Evolutionary conservation across 2,113 vertebrate species (phyloP), one percentile per base, ranked within the genome.

Genomic region (Pardalotus punctatus): DNA sequence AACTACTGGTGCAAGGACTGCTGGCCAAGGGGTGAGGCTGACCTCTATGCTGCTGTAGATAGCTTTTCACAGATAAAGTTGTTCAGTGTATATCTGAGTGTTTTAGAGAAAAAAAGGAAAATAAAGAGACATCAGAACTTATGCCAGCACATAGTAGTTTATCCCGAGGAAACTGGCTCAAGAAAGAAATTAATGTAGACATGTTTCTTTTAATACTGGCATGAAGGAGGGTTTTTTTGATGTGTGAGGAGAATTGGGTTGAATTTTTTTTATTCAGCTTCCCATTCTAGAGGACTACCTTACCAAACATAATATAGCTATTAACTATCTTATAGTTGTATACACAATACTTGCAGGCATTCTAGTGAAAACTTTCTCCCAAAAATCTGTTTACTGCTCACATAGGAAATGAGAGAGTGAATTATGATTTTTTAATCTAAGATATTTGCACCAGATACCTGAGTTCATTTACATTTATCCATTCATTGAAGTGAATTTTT

Each of bases 381-480:
- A 45, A 35, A 86, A 88, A 48, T 56, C 56, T 54, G 19, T 82
- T 95, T 94, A 53, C 27, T 79, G 25, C 19, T 91, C 54, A 70
- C 33, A 79, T 31, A 36, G 14, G 28, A 94, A 85, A 85, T 89
- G 40, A 81, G 22, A 76, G 13, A 72, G 36, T 65, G 91, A 79
- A 94, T 69, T 35, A 65, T 70, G 29, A 87, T 90, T 80, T 88
- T 94, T 89, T 94, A 82, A 85, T 91, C 35, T 73, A 56, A 85
- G 12, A 29, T 88, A 28, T 53, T 82, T 84, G 5, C 61, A 91
- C 27, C 16, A 86, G 54, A 80, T 70, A 79, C 62, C 21, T 73
- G 16, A 74, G 3, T 94, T 81, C 8, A 36, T 83, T 90, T 88
- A 31, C 18, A 45, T 61, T 82, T 88, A 33, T 69, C 35, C n/a